Evolutionary conservation across 2,113 vertebrate species (phyloP), one percentile per base, ranked within the genome.

Genomic region (Clarias macrocephalus): DNA sequence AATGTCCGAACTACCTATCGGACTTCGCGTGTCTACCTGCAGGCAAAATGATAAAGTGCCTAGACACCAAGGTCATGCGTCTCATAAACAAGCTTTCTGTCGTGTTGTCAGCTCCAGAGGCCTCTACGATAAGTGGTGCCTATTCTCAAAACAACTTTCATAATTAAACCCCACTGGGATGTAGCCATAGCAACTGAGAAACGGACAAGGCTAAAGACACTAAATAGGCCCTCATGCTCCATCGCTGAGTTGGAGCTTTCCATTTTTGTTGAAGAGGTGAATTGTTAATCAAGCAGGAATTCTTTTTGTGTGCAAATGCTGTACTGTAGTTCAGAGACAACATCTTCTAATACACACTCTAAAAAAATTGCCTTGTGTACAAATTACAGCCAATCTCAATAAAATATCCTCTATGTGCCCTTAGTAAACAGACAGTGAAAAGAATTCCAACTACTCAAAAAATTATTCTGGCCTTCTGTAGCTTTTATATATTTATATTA

Each of bases 201-300:
- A 52, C 23, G 19, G 86, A 48, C 79, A 70, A 59, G 79, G 54
- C 79, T 82, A 66, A 68, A 56, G 65, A 56, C n/a, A 80, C 15
- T 82, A 48, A 86, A 83, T 30, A 83, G n/a, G 25, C 48, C 82
- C 70, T 70, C 82, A 83, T 30, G 63, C 82, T 68, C 25, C n/a
- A 68, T 8, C 28, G 21, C 82, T 33, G n/a, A 68, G 82, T 42
- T 83, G 37, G 37, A 48, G 66, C 54, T 42, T 4, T 52, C 33
- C 23, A 42, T 30, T n/a, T n/a, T 54, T 83, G 23, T 66, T 52
- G 25, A 68, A 83, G 30, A 66, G 48, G 19, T 30, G 16, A 65
- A 83, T 33, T 75, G 77, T 80, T 28, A 65, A 54, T 60, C 65
- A 63, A 66, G 52, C 9, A 60, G 4, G 23, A 37, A 21, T 62